Evolutionary conservation across 1,140 invertebrate species (phyloP), one percentile per base, ranked within the genome.

Genomic region (Achatina immaculata): DNA sequence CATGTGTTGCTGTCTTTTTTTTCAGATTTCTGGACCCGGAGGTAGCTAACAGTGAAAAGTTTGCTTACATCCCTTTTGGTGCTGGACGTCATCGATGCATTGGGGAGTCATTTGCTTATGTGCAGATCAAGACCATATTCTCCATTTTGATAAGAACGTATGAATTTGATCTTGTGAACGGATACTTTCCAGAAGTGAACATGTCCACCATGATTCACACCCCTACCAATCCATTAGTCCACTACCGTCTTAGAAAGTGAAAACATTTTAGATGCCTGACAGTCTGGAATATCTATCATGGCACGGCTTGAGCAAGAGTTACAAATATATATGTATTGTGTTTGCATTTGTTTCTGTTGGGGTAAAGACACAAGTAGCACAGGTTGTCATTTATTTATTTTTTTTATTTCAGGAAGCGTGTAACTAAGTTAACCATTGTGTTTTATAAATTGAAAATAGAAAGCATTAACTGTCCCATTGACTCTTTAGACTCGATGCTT

Each of bases 61-160:
- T 88, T 84, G 81, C 84, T 51, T 90, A 90, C 66, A 81, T 90
- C 58, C 88, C 89, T 4, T 90, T 90, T 78, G 89, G 89, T 51
- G 88, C 86, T 43, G 89, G 89, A 1, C 83, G 89, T 3, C 89
- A 90, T 71, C 78, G 89, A 9, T 90, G 89, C 77, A 89, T 90
- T 55, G 89, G 89, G 11, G 89, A 90, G 76, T 83, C 86, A 48
- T 90, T 90, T 80, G 89, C 89, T n/a, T 90, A 89, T 74, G 83
- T 89, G 0, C 89, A 90, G 82, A 88, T 89, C 73, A 90, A 90
- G 78, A 87, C 88, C 0, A 84, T 90, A 16, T 84, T 85, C 82
- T 84, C 89, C 14, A 78, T 76, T 19, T 78, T 90, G 34, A 76
- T 90, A 24, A 38, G 82, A n/a, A 84, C 80, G 21, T 90, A 83